Evolutionary conservation across 2,888 invertebrate species (phyloP), one percentile per base, ranked within the genome.

Genomic region (Caradrina kadenii): DNA sequence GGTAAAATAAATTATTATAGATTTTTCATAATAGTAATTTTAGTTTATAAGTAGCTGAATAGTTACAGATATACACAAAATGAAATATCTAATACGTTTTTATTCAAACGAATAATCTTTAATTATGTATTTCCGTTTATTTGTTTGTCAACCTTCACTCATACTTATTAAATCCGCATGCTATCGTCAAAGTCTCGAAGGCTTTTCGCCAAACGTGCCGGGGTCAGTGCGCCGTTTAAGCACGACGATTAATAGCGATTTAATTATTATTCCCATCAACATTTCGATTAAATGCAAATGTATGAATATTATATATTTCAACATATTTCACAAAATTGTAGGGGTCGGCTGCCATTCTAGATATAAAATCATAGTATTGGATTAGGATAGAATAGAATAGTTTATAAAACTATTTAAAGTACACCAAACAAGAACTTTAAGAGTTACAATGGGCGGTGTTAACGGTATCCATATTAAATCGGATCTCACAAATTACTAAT

Each of bases 71-170:
- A 45, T 31, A 22, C 6, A 49, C 26, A 13, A 49, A 19, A 69
- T 48, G 39, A 13, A 10, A 52, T 50, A 17, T 21, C 3, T 5
- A 45, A 54, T 17, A 52, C 13, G 10, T 31, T 58, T 55, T 48
- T 75, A 35, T 22, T 10, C 35, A 48, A 69, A 56, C 52, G 31
- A 22, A 42, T 56, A 19, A 53, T 61, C 48, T 58, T 48, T 70
- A 5, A 21, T 19, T n/a, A 42, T 50, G 49, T 53, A 61, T 72
- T 64, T 78, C 79, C 79, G 52, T 48, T 50, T 64, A 62, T 62
- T 67, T 72, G 66, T 72, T 76, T 76, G 63, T 68, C 75, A 79
- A 74, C 76, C 76, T 76, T 76, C 80, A 58, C 56, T 49, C 75
- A 59, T n/a, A 54, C 45, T 63, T 64, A 73, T 69, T 76, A 76